Evolutionary conservation across 1,140 invertebrate genomes (phyloP).

Genomic region (Drosophila sturtevanti): DNA sequence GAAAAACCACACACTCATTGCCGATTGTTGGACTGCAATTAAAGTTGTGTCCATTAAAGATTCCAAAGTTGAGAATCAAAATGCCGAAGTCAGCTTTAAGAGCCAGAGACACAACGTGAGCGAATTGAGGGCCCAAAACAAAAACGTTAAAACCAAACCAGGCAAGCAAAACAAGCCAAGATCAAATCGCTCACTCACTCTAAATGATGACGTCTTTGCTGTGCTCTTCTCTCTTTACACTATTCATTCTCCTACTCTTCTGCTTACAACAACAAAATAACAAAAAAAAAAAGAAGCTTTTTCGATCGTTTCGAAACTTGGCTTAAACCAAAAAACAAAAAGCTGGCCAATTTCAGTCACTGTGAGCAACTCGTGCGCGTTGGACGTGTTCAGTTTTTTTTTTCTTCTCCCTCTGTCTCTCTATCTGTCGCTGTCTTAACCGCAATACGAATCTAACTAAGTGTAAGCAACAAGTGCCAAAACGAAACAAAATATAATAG

Average conservation of each 20-base stretch:
- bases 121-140: conserved; percentile 76
- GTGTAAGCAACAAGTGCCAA: conserved; percentile 69
- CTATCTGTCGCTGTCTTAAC: background rate
- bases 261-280: no score
- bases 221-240: background rate
- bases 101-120: conserved; percentile 18
- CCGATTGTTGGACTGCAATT: conserved; percentile 53
- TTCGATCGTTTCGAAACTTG: conserved; percentile 47
- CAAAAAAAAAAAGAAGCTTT: conserved; percentile 10
- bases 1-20: conserved; percentile 69
- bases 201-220: conserved; percentile 52
- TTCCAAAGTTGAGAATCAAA: conserved; percentile 25
- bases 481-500: conserved; percentile 28
- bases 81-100: conserved; percentile 12
- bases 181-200: conserved; percentile 39
- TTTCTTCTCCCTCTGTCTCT: background rate
- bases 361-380: conserved; percentile 70
- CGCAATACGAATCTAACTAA: conserved; percentile 37
- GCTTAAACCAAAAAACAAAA: conserved; percentile 42
- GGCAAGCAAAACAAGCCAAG: conserved; percentile 72
- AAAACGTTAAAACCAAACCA: conserved; percentile 55
- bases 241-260: conserved; percentile 6
- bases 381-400: conserved; percentile 60
- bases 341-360: conserved; percentile 53
- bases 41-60: conserved; percentile 65